These are phyloP conservation scores for Tetragnatha montana DNA, from an alignment of 2,888 invertebrate genomes.

Conservation along the genomic window DNA sequence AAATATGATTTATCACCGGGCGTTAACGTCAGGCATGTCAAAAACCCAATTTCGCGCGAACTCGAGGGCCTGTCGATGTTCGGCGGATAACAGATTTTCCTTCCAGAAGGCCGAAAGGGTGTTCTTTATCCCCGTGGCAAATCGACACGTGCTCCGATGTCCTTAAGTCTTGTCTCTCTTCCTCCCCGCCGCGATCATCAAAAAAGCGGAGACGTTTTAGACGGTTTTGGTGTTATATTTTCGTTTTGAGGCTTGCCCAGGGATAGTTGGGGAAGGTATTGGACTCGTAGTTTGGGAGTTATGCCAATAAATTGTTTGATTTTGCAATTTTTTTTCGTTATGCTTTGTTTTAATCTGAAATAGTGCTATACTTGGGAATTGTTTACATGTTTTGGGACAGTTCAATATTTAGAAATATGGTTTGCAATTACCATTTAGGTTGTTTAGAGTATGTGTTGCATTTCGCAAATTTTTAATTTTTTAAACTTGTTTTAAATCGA, in stretches of 20 bases:
- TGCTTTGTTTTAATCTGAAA: too few species aligned
- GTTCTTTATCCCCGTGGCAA: constrained; percentile 42
- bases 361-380: too few species aligned
- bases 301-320: too few species aligned
- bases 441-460: too few species aligned
- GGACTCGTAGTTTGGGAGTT: not conserved
- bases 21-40: constrained; percentile 24
- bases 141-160: constrained; percentile 38
- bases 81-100: constrained; percentile 44
- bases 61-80: constrained; percentile 33
- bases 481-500: too few species aligned
- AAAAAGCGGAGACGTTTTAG: constrained; percentile 1
- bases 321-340: too few species aligned
- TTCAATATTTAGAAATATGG: too few species aligned
- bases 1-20: constrained; percentile 56
- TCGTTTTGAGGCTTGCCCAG: not conserved
- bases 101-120: not conserved
- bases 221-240: not conserved
- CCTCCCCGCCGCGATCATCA: not conserved
- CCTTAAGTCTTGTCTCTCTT: constrained; percentile 18
- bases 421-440: too few species aligned
- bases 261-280: not conserved
- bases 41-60: constrained; percentile 52
- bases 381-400: too few species aligned
- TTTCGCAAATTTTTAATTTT: too few species aligned